Conservation (phyloP, 2,888 invertebrate genomes). For the Lithosia quadra region DNA sequence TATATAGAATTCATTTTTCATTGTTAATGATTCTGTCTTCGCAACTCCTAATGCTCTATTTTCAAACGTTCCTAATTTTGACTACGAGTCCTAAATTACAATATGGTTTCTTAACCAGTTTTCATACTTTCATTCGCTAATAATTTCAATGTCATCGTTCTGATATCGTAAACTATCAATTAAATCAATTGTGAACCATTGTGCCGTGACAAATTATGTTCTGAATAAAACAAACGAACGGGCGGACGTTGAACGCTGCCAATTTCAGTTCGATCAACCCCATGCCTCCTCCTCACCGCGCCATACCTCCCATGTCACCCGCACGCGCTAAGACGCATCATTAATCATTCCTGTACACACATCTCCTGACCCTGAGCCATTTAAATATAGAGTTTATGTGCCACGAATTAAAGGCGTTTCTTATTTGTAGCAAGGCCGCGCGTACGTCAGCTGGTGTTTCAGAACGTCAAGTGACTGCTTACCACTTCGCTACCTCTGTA, state of each 20-base stretch:
- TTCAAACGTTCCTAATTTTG: slow-evolving; percentile 60
- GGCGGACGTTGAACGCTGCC: slow-evolving; percentile 76
- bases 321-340: slow-evolving; percentile 73
- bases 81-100: slow-evolving; percentile 46
- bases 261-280: slow-evolving; percentile 84
- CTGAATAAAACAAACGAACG: slow-evolving; percentile 71
- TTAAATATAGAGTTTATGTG: slow-evolving; percentile 67
- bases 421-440: slow-evolving; percentile 49
- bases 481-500: slow-evolving; percentile 79
- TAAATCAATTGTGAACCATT: slow-evolving; percentile 55
- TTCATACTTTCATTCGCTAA: slow-evolving; percentile 46
- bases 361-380: slow-evolving; percentile 58
- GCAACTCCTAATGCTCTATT: slow-evolving; percentile 62
- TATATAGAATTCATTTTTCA: slow-evolving; percentile 52
- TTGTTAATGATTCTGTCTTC: slow-evolving; percentile 36
- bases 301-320: slow-evolving; percentile 58
- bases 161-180: slow-evolving; percentile 30
- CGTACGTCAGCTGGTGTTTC: slow-evolving; percentile 56
- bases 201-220: slow-evolving; percentile 63
- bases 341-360: slow-evolving; percentile 77
- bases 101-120: slow-evolving; percentile 41
- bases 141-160: slow-evolving; percentile 1
- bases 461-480: slow-evolving; percentile 58
- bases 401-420: slow-evolving; percentile 64
- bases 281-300: slow-evolving; percentile 51